Evolutionary conservation across 2,797 vertebrate genomes (phyloP), one percentile per base, ranked within the genome.

Genomic region (Sebastes goodei): DNA sequence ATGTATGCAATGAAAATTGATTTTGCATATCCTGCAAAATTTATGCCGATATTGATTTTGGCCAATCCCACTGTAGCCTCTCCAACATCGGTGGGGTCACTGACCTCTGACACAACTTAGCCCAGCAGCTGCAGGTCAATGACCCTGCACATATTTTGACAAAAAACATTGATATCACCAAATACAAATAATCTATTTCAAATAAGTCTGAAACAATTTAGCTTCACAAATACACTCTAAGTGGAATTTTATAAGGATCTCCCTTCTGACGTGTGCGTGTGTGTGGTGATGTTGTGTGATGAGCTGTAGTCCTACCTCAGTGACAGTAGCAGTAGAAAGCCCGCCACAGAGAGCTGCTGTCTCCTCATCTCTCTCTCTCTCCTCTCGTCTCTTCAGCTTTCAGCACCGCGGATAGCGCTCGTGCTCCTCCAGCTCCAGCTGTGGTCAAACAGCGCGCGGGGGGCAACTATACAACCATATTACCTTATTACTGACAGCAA

Each of bases 341-440:
- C 79, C 72, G 62, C 49, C 78, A 78, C 80, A n/a, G 21, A 33
- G 7, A 76, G 32, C 67, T 11, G 21, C 32, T 33, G 77, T 20
- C 61, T 78, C 69, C 59, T 72, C 88, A 87, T 93, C 79, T 84
- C 78, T n/a, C 77, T 84, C 76, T n/a, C 55, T 65, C 30, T 63
- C 33, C 38, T 42, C 71, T 67, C 55, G n/a, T 15, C 79, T 84
- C 76, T n/a, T 32, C 66, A 68, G 78, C 79, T 55, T 76, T 84
- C 80, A 82, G 80, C 79, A 46, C 80, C 82, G 9, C 63, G 57
- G 57, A 78, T 76, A 83, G 89, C 79, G 74, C 74, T 82, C 74
- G 71, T 17, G 42, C 42, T 46, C 42, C 42, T 52, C 49, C 17
- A 52, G 65, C 83, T 83, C 82, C 78, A 81, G 84, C 68, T 71